phyloP scores from a whole-genome alignment of 2,797 vertebrate genomes.

The Anolis apletophallus region DNA sequence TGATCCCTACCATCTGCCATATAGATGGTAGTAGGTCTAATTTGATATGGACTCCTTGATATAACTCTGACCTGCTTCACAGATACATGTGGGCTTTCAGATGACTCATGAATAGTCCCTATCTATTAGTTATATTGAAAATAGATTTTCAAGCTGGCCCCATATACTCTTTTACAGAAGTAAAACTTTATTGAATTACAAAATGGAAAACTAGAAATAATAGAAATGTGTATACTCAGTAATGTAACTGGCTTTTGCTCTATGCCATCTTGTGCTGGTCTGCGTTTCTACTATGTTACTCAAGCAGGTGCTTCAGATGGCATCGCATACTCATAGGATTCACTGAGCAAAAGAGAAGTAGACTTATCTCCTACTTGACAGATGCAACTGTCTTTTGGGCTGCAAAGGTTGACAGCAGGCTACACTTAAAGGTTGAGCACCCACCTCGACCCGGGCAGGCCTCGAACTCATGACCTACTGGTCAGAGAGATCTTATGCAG shows the following conservation, averaged over 20 bases:
- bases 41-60: not conserved
- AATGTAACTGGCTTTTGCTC: not conserved
- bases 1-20: not conserved
- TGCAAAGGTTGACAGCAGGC: too few relatives aligned
- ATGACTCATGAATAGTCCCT: too few relatives aligned
- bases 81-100: not conserved
- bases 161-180: not conserved
- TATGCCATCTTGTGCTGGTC: too few relatives aligned
- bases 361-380: not conserved
- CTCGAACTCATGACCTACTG: too few relatives aligned
- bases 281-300: too few relatives aligned
- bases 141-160: not conserved
- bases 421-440: too few relatives aligned
- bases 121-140: not conserved
- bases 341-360: not conserved
- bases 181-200: not conserved
- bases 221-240: not conserved
- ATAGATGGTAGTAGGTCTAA: not conserved
- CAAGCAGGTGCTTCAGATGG: not conserved
- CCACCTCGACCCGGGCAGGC: too few relatives aligned
- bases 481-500: too few relatives aligned
- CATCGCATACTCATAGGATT: not conserved
- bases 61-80: not conserved
- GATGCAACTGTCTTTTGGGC: too few relatives aligned
- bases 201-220: not conserved